Evolutionary conservation across 2,113 vertebrate genomes (phyloP).

Genomic region (Clarias batrachus): DNA sequence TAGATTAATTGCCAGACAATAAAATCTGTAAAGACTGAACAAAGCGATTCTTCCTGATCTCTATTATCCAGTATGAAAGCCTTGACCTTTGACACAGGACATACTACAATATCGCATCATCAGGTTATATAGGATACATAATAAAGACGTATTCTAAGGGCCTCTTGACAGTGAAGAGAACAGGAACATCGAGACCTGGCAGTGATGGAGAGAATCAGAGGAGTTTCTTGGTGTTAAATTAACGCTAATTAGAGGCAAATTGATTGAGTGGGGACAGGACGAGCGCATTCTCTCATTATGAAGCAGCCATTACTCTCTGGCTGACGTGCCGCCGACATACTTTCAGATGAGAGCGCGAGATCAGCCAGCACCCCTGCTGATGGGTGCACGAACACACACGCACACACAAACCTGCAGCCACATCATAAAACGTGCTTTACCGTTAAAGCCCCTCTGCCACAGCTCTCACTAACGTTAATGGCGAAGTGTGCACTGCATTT

Average conservation of each 20-base stretch:
- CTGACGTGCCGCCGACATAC: slow-evolving; percentile 32
- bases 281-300: slow-evolving; percentile 37
- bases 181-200: slow-evolving; percentile 25
- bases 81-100: background rate
- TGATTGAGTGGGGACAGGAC: slow-evolving; percentile 45
- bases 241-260: slow-evolving; percentile 55
- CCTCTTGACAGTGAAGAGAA: slow-evolving; percentile 28
- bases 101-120: slow-evolving; percentile 18
- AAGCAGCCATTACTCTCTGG: slow-evolving; percentile 43
- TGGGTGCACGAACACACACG: background rate
- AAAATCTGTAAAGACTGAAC: no score
- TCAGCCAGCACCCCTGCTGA: slow-evolving; percentile 39
- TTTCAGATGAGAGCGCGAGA: slow-evolving; percentile 37
- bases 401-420: background rate
- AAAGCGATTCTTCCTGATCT: no score
- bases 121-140: slow-evolving; percentile 11
- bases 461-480: background rate
- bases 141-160: slow-evolving; percentile 35
- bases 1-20: no score
- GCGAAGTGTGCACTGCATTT: background rate
- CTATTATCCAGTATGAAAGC: slow-evolving; percentile 17
- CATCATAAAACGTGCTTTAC: slow-evolving; percentile 20
- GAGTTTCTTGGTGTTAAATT: slow-evolving; percentile 47
- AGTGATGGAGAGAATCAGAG: slow-evolving; percentile 34
- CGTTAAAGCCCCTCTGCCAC: slow-evolving; percentile 14